Base-by-base conservation (phyloP, 2,797 vertebrate genomes). In the Podarcis siculus region DNA sequence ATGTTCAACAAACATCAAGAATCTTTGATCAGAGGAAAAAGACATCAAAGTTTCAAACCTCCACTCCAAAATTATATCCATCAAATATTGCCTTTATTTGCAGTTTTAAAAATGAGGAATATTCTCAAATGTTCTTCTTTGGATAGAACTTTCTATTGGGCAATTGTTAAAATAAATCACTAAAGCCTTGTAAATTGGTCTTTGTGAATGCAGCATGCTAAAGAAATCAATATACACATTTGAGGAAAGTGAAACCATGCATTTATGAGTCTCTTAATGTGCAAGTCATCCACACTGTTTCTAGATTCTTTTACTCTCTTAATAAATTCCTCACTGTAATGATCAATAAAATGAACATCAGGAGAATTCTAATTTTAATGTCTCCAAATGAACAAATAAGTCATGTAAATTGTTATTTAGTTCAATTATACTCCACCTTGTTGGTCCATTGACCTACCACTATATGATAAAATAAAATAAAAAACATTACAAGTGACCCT, bases 111-210 rank as follows among this genome's bases (percentile, higher is more conserved):
- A 71, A 71, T 2, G 7, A 90, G 49, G 82, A 19, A 12, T 86
- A 85, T 37, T 64, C 45, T 61, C 15, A 67, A 12, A 32, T 82
- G 12, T 42, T 75, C 37, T 82, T 75, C 30, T 49, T 30, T 35
- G 39, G 64, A 45, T 58, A 82, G 76, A 77, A 42, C 12, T 5
- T 71, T 3, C 0, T 0, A 4, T 9, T 15, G 17, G 0, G 0
- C 55, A 23, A 15, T 35, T 79, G 37, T 61, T 79, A 69, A 88
- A 84, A 83, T 42, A 88, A 79, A 79, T 42, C 23, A 27, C 55
- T 45, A 79, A 79, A 27, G n/a, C 37, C 69, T 87, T 55, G 3
- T 61, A 61, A 79, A 27, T 5, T 83, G 23, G 10, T 58, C 39
- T 61, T 77, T 88, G 5, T 84, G 25, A 85, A 79, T 69, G 78